Base-by-base conservation (phyloP, 1,140 invertebrate species). In the Colletes latitarsis region DNA sequence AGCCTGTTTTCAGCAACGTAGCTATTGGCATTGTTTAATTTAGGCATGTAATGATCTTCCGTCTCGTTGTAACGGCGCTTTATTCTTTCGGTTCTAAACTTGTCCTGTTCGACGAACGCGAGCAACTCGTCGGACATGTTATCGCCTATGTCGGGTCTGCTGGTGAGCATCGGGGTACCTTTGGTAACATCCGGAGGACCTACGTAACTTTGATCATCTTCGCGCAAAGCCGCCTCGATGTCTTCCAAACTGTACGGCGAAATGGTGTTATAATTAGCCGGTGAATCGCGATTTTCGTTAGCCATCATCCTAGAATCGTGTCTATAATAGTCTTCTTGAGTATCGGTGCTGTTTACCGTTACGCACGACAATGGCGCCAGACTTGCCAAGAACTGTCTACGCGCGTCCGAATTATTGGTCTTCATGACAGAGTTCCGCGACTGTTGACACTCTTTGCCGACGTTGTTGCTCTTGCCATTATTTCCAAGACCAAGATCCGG, bases 21-120 rank as follows among this genome's bases (percentile, higher is more conserved):
- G 43, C 15, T 30, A 15, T 19, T 79, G 3, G 12, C 12, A n/a
- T 4, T 46, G 10, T 73, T 63, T 1, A 39, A 75, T 15, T 46
- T 46, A 14, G 57, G 57, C 4, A 55, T n/a, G n/a, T 84, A 71
- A 53, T 88, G 82, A 0, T 89, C 82, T 0, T 93, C 92, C 3
- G 90, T 85, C 8, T 94, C 91, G 77, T 92, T 94, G 82, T 95
- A 98, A 21, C 97, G 94, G 83, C 97, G 96, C 80, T 96, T 96
- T 4, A 98, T 95, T 41, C 97, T 93, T 87, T 98, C 97, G 0
- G 96, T 97, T 43, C 97, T 93, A 14, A 96, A 95, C 0, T 96
- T 96, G 83, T 97, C 96, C 66, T 97, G 97, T 82, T 97, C 96
- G 0, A 97, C 97, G 88, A 98, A 98, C 30, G 96, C 95, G 0